Percentiles rank a stretch among this genome's conserved stretches.
Evolutionary conservation across 2,888 invertebrate genomes (phyloP).

Genomic region (Lypha dubia): DNA sequence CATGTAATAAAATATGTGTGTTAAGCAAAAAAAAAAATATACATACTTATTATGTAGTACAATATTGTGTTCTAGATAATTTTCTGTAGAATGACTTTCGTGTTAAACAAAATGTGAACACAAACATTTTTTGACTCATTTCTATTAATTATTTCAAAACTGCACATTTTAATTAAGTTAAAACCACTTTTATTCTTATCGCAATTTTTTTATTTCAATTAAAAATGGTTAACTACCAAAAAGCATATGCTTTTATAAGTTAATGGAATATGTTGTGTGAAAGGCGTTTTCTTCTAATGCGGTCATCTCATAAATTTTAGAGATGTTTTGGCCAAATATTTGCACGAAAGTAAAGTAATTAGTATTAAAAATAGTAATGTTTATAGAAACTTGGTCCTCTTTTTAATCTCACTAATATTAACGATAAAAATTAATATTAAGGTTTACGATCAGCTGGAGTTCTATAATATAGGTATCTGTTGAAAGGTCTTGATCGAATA

Average conservation of each 20-base stretch:
- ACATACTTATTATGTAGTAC: too few relatives aligned
- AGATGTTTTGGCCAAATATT: too few relatives aligned
- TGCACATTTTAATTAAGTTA: neutral
- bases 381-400: too few relatives aligned
- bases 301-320: too few relatives aligned
- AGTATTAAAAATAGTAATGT: too few relatives aligned
- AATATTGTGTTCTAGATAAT: neutral
- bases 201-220: neutral
- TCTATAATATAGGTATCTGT: too few relatives aligned
- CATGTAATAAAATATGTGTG: constrained; percentile 30
- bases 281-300: too few relatives aligned
- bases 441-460: too few relatives aligned
- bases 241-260: neutral
- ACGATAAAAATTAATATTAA: too few relatives aligned
- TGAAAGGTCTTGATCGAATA: too few relatives aligned
- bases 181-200: neutral
- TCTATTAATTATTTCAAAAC: neutral
- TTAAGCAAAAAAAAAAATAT: constrained; percentile 3
- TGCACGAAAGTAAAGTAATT: too few relatives aligned
- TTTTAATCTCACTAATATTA: too few relatives aligned
- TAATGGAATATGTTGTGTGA: neutral
- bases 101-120: neutral
- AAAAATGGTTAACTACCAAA: neutral
- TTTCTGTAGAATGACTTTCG: neutral
- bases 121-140: neutral